Evolutionary conservation across 2,888 invertebrate species (phyloP).

Genomic region (Heliconius erato): DNA sequence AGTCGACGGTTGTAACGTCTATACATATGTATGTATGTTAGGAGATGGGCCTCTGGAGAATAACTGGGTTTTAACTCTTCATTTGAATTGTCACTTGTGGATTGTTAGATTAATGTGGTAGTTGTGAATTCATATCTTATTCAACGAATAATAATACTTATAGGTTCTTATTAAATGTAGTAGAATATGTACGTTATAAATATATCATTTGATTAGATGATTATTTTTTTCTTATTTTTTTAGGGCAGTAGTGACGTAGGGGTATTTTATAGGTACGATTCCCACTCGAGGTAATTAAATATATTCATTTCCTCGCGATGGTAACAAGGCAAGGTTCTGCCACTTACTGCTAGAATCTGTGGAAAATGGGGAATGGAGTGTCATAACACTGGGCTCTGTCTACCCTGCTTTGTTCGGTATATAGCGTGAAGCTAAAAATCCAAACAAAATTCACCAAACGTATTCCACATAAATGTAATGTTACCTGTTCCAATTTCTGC

Average conservation of each 20-base stretch:
- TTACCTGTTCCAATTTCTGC: constrained; percentile 43
- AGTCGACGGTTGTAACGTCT: constrained; percentile 48
- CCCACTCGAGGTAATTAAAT: too few species aligned
- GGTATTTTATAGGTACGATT: too few species aligned
- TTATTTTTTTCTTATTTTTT: too few species aligned
- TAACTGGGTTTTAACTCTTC: constrained; percentile 8
- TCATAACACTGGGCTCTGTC: background rate
- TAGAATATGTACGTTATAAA: too few species aligned
- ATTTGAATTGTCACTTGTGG: background rate
- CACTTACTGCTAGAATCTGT: too few species aligned
- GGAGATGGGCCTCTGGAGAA: constrained; percentile 32
- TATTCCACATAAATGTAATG: constrained; percentile 4
- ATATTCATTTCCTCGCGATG: too few species aligned
- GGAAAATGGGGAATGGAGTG: background rate
- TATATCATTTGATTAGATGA: too few species aligned
- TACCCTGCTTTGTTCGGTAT: background rate
- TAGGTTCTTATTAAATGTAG: too few species aligned
- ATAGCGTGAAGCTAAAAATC: background rate
- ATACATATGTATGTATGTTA: constrained; percentile 39
- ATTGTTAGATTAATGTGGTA: background rate
- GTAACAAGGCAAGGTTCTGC: too few species aligned
- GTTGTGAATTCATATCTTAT: too few species aligned
- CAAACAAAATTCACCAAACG: background rate
- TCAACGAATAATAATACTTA: too few species aligned
- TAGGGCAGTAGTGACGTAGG: too few species aligned